phyloP scores from a whole-genome alignment of 2,888 invertebrate species.

The Cyclophora punctaria region DNA sequence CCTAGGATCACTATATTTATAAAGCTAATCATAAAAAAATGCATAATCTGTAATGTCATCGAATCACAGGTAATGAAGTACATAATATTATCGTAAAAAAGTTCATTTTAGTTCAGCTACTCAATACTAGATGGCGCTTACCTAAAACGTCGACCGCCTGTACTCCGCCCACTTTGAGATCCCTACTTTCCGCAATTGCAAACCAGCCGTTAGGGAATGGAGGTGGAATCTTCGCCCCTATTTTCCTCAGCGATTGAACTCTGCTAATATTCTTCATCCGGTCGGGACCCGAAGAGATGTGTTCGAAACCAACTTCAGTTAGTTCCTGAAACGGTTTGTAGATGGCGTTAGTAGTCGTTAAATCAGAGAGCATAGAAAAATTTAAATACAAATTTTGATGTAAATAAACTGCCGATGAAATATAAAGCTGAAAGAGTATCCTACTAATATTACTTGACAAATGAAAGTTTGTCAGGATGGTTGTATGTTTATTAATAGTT shows the following conservation, averaged over 20 bases:
- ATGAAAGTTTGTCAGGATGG: too few relatives aligned
- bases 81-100: too few relatives aligned
- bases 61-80: too few relatives aligned
- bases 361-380: not conserved
- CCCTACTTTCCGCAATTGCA: conserved; percentile 80
- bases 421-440: too few relatives aligned
- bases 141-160: conserved; percentile 80
- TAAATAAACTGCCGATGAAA: not conserved
- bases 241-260: conserved; percentile 66
- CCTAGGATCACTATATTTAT: too few relatives aligned
- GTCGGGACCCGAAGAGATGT: conserved; percentile 39
- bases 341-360: not conserved
- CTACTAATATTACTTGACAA: too few relatives aligned
- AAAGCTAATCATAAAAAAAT: too few relatives aligned
- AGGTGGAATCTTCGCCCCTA: conserved; percentile 82
- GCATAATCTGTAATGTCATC: too few relatives aligned
- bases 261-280: conserved; percentile 51
- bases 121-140: conserved; percentile 20
- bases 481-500: too few relatives aligned
- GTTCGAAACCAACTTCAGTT: conserved; percentile 62
- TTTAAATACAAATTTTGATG: not conserved
- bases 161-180: conserved; percentile 73
- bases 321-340: conserved; percentile 46
- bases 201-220: conserved; percentile 95
- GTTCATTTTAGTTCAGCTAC: not conserved